Base-by-base conservation (phyloP, 2,797 vertebrate species). In the Danio jaintianensis region DNA sequence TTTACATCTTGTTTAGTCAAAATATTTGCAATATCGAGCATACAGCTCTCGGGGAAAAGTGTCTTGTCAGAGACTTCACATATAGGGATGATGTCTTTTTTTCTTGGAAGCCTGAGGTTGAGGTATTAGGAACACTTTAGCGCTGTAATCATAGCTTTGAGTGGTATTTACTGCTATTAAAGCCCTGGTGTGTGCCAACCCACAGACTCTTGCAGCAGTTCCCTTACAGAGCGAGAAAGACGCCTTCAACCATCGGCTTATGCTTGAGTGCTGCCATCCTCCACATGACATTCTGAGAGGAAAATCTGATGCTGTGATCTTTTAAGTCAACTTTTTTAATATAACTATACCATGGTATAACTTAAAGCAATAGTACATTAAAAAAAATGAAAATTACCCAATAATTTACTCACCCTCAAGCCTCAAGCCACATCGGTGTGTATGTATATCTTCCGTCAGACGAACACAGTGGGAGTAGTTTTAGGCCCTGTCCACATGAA, bases 81-180 rank as follows among this genome's bases (percentile, higher is more conserved):
- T 22, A 70, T n/a, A 12, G 63, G 81, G 69, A 18, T 67, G 82
- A 88, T 84, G 45, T 73, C 79, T 82, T 83, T 83, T 66, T 82
- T 88, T 29, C 73, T 72, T 77, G 22, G 66, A 50, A 52, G 84
- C 76, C 79, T 83, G 75, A 81, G 82, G 79, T 52, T 76, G 80
- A 15, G 86, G 87, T 84, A 80, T 86, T 62, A 84, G 62, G 82
- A 84, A 80, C 67, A 84, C 84, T 91, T 72, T 47, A 85, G 72
- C 72, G 48, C 82, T 85, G 84, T 83, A 83, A 92, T 89, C 85
- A 56, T 0, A 43, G 73, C 86, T 81, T 87, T 89, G 83, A 73
- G 77, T 84, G 78, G 87, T 87, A 82, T 89, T 92, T 82, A 88
- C 79, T 72, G 45, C 88, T 63, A 43, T 87, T 92, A 85, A 85